Evolutionary conservation across 2,113 vertebrate species (phyloP).

Genomic region (Notothenia coriiceps): DNA sequence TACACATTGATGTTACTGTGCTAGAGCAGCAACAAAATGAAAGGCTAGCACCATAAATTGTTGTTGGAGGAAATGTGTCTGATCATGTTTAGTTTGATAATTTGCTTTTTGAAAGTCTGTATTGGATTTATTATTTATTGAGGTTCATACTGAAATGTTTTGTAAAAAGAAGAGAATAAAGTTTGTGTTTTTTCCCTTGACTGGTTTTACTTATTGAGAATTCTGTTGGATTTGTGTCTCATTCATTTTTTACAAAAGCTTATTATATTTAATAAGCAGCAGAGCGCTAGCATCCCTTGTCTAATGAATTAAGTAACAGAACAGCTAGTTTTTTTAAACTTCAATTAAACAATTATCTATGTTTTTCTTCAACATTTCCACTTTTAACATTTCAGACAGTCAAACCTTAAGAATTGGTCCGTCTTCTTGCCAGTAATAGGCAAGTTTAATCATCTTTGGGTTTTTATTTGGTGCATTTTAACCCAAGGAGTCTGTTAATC

Average conservation of each 20-base stretch:
- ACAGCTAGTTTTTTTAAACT: too few species aligned
- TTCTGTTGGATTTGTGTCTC: neutral
- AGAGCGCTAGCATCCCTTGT: neutral
- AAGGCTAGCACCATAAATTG: conserved; percentile 53
- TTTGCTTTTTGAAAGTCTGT: conserved; percentile 72
- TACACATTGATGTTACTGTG: conserved; percentile 62
- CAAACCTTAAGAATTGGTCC: neutral
- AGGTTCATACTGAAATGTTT: conserved; percentile 82
- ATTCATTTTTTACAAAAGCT: neutral
- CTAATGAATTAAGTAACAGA: neutral
- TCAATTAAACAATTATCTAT: too few species aligned
- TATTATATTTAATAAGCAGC: neutral
- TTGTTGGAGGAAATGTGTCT: conserved; percentile 67
- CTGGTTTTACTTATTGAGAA: conserved; percentile 4
- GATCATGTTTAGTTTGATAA: conserved; percentile 69
- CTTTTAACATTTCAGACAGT: too few species aligned
- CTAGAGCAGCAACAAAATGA: conserved; percentile 76
- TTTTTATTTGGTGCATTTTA: neutral
- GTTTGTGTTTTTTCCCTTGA: conserved; percentile 78
- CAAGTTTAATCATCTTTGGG: neutral
- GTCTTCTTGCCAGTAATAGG: neutral
- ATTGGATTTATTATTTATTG: conserved; percentile 72
- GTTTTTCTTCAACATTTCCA: too few species aligned
- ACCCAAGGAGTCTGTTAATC: neutral
- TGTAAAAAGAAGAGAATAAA: conserved; percentile 82